phyloP scores from a whole-genome alignment of 1,140 invertebrate genomes.

The Zaprionus kolodkinae region DNA sequence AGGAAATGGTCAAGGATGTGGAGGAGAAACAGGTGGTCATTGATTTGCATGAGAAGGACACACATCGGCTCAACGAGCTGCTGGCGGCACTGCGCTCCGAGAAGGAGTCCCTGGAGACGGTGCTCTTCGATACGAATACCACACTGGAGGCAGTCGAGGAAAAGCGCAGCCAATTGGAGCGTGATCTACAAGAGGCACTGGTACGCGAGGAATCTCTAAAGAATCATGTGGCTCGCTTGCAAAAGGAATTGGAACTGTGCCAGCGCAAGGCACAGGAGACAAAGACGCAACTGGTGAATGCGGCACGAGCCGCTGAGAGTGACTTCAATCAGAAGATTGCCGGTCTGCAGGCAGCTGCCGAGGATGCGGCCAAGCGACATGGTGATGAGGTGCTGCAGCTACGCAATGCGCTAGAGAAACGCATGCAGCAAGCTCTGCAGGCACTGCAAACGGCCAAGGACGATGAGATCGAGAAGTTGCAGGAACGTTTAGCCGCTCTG shows the following conservation, averaged over 20 bases:
- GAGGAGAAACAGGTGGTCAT: conserved; percentile 92
- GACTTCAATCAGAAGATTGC: conserved; percentile 90
- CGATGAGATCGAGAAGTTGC: conserved; percentile 89
- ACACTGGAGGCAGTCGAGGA: conserved; percentile 90
- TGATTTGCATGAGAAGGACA: conserved; percentile 91
- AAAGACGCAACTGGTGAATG: conserved; percentile 88
- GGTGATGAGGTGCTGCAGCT: conserved; percentile 92
- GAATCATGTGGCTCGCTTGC: conserved; percentile 88
- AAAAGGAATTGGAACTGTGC: conserved; percentile 90
- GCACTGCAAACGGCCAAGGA: conserved; percentile 90
- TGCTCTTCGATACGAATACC: conserved; percentile 92
- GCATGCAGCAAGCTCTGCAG: conserved; percentile 89
- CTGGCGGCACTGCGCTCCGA: conserved; percentile 90
- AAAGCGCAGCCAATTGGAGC: conserved; percentile 89
- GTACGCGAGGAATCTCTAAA: conserved; percentile 91
- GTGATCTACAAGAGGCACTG: conserved; percentile 90
- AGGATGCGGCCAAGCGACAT: conserved; percentile 90
- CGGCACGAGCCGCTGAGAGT: conserved; percentile 89
- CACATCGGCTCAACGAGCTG: conserved; percentile 89
- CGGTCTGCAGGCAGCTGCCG: conserved; percentile 89
- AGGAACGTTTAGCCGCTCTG: conserved; percentile 90
- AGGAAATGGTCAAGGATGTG: conserved; percentile 92
- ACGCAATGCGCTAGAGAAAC: conserved; percentile 89
- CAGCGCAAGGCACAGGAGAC: conserved; percentile 91
- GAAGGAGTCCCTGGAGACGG: conserved; percentile 92